These are phyloP conservation scores for Pseudachorutes palmiensis DNA, from an alignment of 1,140 invertebrate genomes.

Conservation along the genomic window DNA sequence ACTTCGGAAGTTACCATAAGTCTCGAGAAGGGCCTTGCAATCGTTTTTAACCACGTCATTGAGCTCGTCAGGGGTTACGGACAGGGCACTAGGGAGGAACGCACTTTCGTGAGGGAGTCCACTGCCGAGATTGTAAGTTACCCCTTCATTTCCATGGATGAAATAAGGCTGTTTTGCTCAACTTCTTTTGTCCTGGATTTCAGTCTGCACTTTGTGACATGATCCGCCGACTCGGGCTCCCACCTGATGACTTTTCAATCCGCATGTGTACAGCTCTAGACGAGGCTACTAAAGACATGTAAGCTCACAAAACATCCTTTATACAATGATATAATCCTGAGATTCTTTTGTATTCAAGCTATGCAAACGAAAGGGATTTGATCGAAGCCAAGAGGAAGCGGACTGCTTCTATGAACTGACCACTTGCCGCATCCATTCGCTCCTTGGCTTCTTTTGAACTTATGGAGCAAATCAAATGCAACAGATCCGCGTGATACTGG, in stretches of 20 bases:
- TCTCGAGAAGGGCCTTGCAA: background rate
- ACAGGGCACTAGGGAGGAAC: background rate
- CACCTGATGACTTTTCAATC: background rate
- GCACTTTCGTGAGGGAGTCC: background rate
- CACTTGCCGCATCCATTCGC: conserved; percentile 39
- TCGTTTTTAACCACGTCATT: background rate
- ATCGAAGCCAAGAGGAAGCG: conserved; percentile 25
- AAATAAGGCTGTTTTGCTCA: background rate
- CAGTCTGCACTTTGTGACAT: conserved; percentile 4
- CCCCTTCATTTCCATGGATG: no score
- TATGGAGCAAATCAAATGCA: conserved; percentile 40
- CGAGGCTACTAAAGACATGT: background rate
- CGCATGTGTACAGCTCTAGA: background rate
- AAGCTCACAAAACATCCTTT: background rate
- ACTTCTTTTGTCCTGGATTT: background rate
- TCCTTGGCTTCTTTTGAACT: conserved; percentile 39
- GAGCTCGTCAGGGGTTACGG: background rate
- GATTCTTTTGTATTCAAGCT: conserved; percentile 12
- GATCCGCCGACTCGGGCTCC: conserved; percentile 1
- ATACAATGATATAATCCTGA: background rate
- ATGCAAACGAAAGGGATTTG: conserved; percentile 32
- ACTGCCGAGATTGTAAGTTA: background rate
- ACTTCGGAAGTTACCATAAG: background rate
- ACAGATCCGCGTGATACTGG: conserved; percentile 45
- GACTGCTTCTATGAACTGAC: conserved; percentile 43